Conservation (phyloP, 2,113 vertebrate species). For the Sturnus vulgaris region DNA sequence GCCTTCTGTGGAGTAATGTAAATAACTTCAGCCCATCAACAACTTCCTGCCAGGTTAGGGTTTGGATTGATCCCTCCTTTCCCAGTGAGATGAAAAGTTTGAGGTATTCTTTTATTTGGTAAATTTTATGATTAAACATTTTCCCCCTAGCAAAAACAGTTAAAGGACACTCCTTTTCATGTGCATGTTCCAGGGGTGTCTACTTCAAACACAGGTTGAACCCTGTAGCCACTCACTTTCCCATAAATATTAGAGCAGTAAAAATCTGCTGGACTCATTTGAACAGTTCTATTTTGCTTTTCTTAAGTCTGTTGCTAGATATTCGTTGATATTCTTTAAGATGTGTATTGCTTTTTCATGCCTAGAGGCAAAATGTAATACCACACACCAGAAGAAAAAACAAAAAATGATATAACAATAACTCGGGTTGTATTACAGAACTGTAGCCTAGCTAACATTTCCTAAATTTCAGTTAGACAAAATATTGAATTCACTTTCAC, state of each 20-base stretch:
- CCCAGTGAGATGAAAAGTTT: neutral
- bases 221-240: neutral
- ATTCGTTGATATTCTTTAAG: neutral
- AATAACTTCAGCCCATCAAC: neutral
- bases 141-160: neutral
- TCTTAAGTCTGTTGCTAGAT: neutral
- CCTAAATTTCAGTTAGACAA: neutral
- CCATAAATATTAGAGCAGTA: neutral
- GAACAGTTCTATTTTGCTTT: neutral
- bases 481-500: neutral
- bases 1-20: neutral
- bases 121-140: neutral
- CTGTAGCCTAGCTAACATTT: neutral
- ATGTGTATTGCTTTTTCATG: neutral
- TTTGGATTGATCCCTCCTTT: neutral
- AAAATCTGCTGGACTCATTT: neutral
- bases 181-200: neutral
- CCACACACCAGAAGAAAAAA: fast-evolving
- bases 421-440: neutral
- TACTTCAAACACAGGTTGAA: neutral
- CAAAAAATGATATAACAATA: neutral
- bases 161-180: neutral
- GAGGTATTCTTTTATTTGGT: neutral
- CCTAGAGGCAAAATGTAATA: neutral
- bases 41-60: neutral